Percentiles rank a stretch among this genome's conserved stretches.
These are phyloP conservation scores for Gymnothorax reevesii DNA, from an alignment of 2,797 vertebrate genomes.

Conservation along the genomic window DNA sequence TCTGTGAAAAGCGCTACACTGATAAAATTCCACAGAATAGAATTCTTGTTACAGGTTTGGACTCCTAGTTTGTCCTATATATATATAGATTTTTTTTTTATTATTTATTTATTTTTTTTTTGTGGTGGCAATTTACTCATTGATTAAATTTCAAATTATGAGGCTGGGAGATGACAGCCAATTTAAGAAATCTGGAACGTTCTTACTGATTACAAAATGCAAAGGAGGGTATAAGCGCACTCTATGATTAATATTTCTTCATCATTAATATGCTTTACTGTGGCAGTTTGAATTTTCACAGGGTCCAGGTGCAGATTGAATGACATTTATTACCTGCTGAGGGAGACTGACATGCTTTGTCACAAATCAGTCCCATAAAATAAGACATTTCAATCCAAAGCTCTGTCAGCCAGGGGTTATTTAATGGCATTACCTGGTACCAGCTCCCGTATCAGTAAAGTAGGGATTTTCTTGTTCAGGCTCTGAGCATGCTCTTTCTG, in stretches of 20 bases:
- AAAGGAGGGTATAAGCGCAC: not conserved
- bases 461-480: not conserved
- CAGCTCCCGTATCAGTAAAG: not conserved
- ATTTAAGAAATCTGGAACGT: no score
- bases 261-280: not conserved
- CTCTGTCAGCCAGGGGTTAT: not conserved
- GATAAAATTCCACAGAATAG: no score
- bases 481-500: not conserved
- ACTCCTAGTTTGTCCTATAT: no score
- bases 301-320: not conserved
- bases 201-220: not conserved
- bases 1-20: no score
- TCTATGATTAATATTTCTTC: not conserved
- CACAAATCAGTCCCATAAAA: not conserved
- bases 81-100: no score
- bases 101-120: no score
- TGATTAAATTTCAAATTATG: no score
- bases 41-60: no score
- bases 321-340: not conserved
- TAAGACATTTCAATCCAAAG: not conserved
- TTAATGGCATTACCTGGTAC: not conserved
- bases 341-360: not conserved
- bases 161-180: no score
- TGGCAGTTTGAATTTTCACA: not conserved
- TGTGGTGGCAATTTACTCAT: no score